Conservation (phyloP, 2,888 invertebrate genomes). For the Amiota communis region DNA sequence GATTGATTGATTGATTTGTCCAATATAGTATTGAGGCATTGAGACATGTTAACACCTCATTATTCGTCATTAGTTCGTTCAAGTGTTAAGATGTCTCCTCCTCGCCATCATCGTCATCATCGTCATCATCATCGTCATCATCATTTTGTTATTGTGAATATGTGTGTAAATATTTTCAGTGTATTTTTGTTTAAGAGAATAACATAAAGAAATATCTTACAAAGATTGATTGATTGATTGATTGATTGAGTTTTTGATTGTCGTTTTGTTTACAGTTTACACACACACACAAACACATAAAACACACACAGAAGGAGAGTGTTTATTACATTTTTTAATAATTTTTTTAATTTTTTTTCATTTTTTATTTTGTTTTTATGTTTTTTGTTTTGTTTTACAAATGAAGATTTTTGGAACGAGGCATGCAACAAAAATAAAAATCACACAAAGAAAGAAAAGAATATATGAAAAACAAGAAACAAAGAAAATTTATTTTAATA, state of each 20-base stretch:
- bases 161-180: no score
- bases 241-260: conserved; percentile 36
- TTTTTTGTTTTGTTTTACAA: conserved; percentile 41
- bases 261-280: conserved; percentile 53
- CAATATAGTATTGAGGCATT: no score
- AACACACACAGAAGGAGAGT: conserved; percentile 60
- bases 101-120: no score
- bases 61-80: not conserved
- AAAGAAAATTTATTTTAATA: conserved; percentile 53
- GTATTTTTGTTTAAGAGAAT: not conserved
- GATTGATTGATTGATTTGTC: conserved; percentile 6
- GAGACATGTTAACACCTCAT: not conserved
- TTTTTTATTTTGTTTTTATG: conserved; percentile 34
- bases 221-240: conserved; percentile 52
- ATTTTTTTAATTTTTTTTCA: no score
- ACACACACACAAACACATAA: conserved; percentile 46
- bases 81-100: no score
- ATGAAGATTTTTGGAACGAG: conserved; percentile 55
- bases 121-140: no score
- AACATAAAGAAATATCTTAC: conserved; percentile 66
- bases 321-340: conserved; percentile 61
- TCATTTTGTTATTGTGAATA: no score
- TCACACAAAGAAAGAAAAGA: conserved; percentile 50
- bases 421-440: conserved; percentile 55
- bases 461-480: conserved; percentile 55